Conservation (phyloP, 2,888 invertebrate species). For the Mylabris sibirica region DNA sequence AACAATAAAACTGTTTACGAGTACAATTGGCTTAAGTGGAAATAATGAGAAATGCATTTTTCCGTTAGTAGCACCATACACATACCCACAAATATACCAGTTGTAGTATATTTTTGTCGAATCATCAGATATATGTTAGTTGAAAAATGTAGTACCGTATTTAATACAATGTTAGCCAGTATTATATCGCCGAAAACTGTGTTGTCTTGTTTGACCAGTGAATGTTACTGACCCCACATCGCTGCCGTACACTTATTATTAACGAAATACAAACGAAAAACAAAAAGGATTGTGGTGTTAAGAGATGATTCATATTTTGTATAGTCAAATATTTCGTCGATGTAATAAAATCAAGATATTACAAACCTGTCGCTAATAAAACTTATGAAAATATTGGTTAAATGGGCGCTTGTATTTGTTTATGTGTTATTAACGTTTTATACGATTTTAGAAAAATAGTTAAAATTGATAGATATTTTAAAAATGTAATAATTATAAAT, state of each 20-base stretch:
- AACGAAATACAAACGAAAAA: background rate
- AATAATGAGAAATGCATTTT: constrained; percentile 6
- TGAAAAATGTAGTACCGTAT: background rate
- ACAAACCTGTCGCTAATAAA: background rate
- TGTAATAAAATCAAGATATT: constrained; percentile 12
- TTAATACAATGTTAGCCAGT: background rate
- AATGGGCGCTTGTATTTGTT: background rate
- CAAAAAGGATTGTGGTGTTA: background rate
- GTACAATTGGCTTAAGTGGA: background rate
- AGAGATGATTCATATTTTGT: constrained; percentile 2
- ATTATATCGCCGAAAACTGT: background rate
- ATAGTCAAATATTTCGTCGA: background rate
- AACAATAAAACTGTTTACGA: background rate
- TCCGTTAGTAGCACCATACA: background rate
- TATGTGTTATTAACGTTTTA: background rate
- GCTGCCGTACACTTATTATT: background rate
- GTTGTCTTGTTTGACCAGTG: background rate
- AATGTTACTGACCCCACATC: constrained; percentile 6
- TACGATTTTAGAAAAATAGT: background rate
- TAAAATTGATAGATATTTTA: background rate
- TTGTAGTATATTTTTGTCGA: background rate
- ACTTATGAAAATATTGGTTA: background rate
- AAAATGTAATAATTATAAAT: background rate
- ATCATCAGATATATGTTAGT: background rate
- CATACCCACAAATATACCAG: background rate